phyloP scores from a whole-genome alignment of 2,113 vertebrate genomes.

The Sus scrofa region T2T-Sscrofa CM000812.6:42811001-42811500 shows the following conservation, averaged over 20 bases:
- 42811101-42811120: slow-evolving; percentile 5
- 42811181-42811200: not conserved
- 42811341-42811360: not conserved
- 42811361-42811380: not conserved
- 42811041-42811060: not conserved
- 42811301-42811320: not conserved
- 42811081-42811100: not conserved
- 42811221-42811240: not conserved
- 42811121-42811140: not conserved
- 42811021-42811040: not conserved
- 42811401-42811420: not conserved
- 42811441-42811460: not conserved
- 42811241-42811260: not conserved
- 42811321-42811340: not conserved
- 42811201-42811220: not conserved
- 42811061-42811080: not conserved
- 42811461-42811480: not conserved
- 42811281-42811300: slow-evolving; percentile 9
- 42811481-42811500: not conserved
- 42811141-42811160: not conserved
- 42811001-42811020: slow-evolving; percentile 27
- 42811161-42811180: not conserved
- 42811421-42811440: not conserved
- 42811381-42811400: not conserved
- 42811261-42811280: slow-evolving; percentile 18